These are phyloP conservation scores for Coelopa frigida DNA, from an alignment of 1,140 invertebrate species.

Conservation along the genomic window DNA sequence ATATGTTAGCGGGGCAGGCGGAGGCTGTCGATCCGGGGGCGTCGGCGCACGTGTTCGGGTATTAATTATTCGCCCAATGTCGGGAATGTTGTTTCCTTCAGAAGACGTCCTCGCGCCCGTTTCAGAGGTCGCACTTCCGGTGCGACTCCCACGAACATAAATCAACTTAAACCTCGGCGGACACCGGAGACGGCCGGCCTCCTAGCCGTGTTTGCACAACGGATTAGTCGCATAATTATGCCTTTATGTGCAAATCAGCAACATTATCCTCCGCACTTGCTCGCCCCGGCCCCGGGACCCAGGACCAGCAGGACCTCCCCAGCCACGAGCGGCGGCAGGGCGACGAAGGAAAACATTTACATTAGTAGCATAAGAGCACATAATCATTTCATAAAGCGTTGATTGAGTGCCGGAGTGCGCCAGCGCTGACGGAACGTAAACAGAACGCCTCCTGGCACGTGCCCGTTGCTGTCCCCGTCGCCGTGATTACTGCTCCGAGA, in stretches of 20 bases:
- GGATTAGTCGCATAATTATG: constrained; percentile 10
- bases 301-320: neutral
- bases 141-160: too few relatives aligned
- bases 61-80: too few relatives aligned
- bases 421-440: constrained; percentile 6
- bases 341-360: constrained; percentile 8
- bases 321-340: too few relatives aligned
- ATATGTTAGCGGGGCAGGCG: too few relatives aligned
- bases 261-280: constrained; percentile 7
- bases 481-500: neutral
- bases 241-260: constrained; percentile 9
- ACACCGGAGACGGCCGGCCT: too few relatives aligned
- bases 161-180: too few relatives aligned
- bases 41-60: too few relatives aligned
- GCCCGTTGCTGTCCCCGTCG: constrained; percentile 3
- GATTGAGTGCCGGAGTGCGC: neutral
- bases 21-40: too few relatives aligned
- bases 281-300: neutral
- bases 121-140: too few relatives aligned
- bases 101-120: too few relatives aligned
- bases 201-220: constrained; percentile 9
- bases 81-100: too few relatives aligned
- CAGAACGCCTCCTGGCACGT: constrained; percentile 12
- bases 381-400: constrained; percentile 11
- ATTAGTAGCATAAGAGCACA: constrained; percentile 10